phyloP scores from a whole-genome alignment of 2,113 vertebrate genomes.

The Columba janthina region DNA sequence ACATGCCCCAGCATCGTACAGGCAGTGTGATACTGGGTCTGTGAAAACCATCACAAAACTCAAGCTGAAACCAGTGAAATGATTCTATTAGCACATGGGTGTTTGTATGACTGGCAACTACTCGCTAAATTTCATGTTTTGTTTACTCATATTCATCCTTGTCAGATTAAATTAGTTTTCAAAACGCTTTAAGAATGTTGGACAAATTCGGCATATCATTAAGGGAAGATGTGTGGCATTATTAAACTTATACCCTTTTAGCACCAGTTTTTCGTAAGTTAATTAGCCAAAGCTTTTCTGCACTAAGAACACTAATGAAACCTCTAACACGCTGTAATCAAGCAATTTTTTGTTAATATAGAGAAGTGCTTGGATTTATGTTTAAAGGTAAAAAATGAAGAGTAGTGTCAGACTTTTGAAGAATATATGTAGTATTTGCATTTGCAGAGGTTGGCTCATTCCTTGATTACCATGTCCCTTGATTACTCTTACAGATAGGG shows the following conservation, averaged over 20 bases:
- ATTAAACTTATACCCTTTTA: constrained; percentile 9
- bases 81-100: neutral
- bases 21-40: neutral
- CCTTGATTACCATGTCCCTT: neutral
- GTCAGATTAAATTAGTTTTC: constrained; percentile 24
- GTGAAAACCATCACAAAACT: neutral
- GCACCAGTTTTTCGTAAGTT: neutral
- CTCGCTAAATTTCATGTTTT: neutral
- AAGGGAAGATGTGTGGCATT: neutral
- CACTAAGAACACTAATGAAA: constrained; percentile 6
- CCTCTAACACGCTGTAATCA: neutral
- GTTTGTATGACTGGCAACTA: neutral
- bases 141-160: neutral
- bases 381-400: neutral
- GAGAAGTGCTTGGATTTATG: neutral
- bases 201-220: constrained; percentile 24
- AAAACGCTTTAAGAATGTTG: neutral
- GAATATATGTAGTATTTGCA: neutral
- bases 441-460: neutral
- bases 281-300: constrained; percentile 13
- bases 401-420: neutral
- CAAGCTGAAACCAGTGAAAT: neutral
- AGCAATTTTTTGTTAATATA: neutral
- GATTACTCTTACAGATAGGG: neutral
- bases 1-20: neutral